phyloP scores from a whole-genome alignment of 2,113 vertebrate species.

The Atlantisia rogersi region DNA sequence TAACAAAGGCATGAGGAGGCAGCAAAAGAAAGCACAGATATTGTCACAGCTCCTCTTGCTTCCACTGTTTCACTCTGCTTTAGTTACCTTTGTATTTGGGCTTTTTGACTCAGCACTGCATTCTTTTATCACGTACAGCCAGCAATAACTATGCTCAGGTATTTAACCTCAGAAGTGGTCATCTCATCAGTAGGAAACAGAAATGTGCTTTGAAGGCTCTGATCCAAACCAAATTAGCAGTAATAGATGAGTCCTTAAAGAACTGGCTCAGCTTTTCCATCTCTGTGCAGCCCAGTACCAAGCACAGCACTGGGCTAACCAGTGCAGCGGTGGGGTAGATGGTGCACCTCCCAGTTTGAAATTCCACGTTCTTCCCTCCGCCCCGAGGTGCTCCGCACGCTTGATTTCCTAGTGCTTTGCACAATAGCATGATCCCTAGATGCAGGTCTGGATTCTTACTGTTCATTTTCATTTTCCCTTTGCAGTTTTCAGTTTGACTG shows the following conservation, averaged over 20 bases:
- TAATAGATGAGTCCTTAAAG: background rate
- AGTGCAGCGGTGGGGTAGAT: accelerated
- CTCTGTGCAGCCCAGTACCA: background rate
- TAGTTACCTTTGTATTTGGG: background rate
- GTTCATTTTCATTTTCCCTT: background rate
- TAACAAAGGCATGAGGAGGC: background rate
- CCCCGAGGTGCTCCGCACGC: background rate
- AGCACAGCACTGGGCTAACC: background rate
- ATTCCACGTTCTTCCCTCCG: background rate
- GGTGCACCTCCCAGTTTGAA: background rate
- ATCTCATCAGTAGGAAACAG: background rate
- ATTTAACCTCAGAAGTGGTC: background rate
- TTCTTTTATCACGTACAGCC: background rate
- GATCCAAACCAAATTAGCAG: background rate
- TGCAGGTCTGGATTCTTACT: background rate
- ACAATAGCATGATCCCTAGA: background rate
- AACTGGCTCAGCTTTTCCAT: background rate
- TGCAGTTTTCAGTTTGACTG: background rate
- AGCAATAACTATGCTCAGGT: background rate
- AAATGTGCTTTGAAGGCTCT: background rate
- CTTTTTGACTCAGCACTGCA: background rate
- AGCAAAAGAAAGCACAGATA: background rate
- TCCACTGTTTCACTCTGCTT: background rate
- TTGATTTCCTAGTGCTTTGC: background rate
- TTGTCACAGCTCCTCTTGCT: background rate